Base-by-base conservation (phyloP, 2,113 vertebrate genomes). In the Psephotus haematonotus region DNA sequence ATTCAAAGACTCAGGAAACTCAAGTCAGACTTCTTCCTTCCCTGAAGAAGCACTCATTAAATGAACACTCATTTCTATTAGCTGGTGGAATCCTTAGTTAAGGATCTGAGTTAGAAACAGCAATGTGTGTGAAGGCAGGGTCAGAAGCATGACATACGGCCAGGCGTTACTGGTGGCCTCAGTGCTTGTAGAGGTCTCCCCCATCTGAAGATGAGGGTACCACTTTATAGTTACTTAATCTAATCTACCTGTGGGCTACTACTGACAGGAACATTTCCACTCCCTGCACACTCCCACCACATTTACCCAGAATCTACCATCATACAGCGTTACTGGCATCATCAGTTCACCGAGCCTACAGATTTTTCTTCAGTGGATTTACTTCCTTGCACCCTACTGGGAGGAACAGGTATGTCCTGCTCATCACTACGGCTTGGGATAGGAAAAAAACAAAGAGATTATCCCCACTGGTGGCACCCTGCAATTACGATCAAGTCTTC, bases 211-310 rank as follows among this genome's bases (percentile, higher is more conserved):
- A 68, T 46, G 16, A 59, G 18, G 10, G 9, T 11, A 70, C 9
- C 10, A 16, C 29, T 63, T 31, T 2, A 17, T 7, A 53, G 6
- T 37, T 15, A 17, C 39, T 43, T 13, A 16, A 22, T n/a, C 39
- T 16, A 20, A 69, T 17, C 7, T 13, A 37, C 23, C 43, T 7
- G 9, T 7, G 9, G 11, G 13, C 47, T 65, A 24, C 20, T 17
- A 41, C n/a, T 71, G 39, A 46, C n/a, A 50, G 41, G 33, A 52
- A n/a, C 6, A 10, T 37, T 28, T 68, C 7, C 7, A 31, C 16
- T 53, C 17, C 25, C 39, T 64, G n/a, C 25, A 4, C 1, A 0
- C 8, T 65, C n/a, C 52, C 44, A n/a, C 9, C 25, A 7, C 0
- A 0, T 24, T 55, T 33, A 62, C 18, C 60, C 29, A 19, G 20